Base-by-base conservation (phyloP, 1,140 invertebrate species). In the Triops cancriformis region DNA sequence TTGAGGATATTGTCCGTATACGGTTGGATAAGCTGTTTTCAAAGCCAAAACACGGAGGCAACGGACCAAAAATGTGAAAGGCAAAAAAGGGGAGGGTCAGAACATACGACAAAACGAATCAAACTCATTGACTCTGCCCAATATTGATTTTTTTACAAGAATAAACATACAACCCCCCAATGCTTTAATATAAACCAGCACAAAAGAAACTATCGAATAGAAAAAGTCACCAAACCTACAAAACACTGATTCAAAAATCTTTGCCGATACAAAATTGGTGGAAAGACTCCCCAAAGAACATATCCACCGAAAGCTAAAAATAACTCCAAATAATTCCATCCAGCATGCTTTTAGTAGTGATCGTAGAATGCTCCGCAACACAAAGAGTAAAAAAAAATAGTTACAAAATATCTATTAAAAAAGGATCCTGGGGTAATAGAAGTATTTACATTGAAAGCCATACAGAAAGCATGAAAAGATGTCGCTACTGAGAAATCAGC, bases 1-100 rank as follows among this genome's bases (percentile, higher is more conserved):
- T 89, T 97, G 95, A 87, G 95, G 94, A 88, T 95, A 95, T 89
- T 96, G 94, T 84, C 94, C 92, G 88, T 96, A 97, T 85, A 96
- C 93, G 86, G 94, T 92, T 85, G 95, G 94, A 87, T 95, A 96
- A 87, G 94, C 94, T 92, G 93, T 89, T 89, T n/a, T 89, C 90
- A 86, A 88, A 87, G 83, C 83, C 81, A 82, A 90, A 89, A 90
- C 87, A 42, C 64, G 73, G 77, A 73, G 37, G 23, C 64, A 42
- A 79, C 10, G 77, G 42, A 42, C 74, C 27, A 75, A 37, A 76
- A 28, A 27, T 76, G 43, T 42, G 31, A 76, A 76, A 11, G 12
- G 31, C 73, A 31, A 31, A 14, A 73, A 28, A 26, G 31, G 27
- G 73, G 73, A 23, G 37, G 74, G 43, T 18, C 23, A 64, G 23